phyloP scores from a whole-genome alignment of 2,797 vertebrate species.

The Pyrrhura leucotis region DNA sequence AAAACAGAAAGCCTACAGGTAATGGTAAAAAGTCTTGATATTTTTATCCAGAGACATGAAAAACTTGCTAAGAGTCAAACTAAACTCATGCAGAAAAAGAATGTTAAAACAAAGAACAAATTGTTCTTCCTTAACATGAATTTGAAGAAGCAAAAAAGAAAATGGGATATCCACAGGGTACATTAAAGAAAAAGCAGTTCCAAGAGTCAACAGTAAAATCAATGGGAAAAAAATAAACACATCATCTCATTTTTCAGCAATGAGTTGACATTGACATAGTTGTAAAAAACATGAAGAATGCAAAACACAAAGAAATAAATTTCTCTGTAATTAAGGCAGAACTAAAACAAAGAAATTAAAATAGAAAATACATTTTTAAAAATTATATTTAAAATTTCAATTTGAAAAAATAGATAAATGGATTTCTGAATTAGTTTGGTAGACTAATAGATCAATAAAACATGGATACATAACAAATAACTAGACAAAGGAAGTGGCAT shows the following conservation, averaged over 20 bases:
- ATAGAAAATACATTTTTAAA: background rate
- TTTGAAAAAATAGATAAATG: background rate
- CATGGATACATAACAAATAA: background rate
- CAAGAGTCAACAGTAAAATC: background rate
- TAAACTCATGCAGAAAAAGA: background rate
- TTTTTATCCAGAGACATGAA: background rate
- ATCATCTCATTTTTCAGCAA: background rate
- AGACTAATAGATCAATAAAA: background rate
- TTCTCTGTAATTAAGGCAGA: background rate
- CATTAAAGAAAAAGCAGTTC: background rate
- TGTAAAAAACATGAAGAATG: background rate
- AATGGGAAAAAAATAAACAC: background rate
- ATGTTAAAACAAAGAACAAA: background rate
- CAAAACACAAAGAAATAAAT: background rate
- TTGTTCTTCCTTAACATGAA: background rate
- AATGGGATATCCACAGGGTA: background rate
- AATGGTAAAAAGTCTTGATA: background rate
- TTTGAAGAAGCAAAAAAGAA: background rate
- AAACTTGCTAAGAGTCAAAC: background rate
- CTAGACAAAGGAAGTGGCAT: background rate
- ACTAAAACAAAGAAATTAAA: background rate
- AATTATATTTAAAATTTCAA: background rate
- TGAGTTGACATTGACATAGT: background rate
- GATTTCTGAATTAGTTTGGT: background rate
- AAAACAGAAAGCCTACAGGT: background rate